Evolutionary conservation across 2,113 vertebrate species (phyloP).

Genomic region (Epinephelus lanceolatus): DNA sequence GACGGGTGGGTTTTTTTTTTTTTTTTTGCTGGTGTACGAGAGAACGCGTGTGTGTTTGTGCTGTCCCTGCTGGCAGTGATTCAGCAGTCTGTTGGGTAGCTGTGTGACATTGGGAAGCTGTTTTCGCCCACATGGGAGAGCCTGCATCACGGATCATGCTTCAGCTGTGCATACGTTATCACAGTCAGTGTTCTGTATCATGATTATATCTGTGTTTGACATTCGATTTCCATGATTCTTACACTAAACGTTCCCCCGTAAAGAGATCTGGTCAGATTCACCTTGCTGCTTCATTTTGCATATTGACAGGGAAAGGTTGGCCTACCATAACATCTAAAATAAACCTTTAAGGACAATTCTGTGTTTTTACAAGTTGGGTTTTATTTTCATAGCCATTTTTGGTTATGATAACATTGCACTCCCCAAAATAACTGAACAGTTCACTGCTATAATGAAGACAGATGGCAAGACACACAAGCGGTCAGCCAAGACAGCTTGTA

Average conservation of each 20-base stretch:
- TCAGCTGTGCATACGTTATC: conserved; percentile 25
- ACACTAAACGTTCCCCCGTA: neutral
- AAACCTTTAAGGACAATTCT: neutral
- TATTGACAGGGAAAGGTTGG: neutral
- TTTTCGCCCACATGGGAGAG: conserved; percentile 30
- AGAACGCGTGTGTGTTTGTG: conserved; percentile 18
- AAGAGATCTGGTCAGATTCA: neutral
- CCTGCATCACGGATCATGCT: conserved; percentile 30
- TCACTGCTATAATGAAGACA: neutral
- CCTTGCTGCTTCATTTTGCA: neutral
- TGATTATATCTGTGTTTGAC: neutral
- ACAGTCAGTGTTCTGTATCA: neutral
- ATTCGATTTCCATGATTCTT: neutral
- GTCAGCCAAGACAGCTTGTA: neutral
- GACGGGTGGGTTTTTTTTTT: neutral
- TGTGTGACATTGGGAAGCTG: conserved; percentile 59
- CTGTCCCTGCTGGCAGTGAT: conserved; percentile 63
- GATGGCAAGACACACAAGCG: neutral
- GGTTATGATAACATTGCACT: neutral
- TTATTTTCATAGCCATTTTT: conserved; percentile 1
- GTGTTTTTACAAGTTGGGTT: neutral
- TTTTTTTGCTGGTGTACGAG: conserved; percentile 38
- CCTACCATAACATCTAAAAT: neutral
- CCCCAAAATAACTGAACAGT: conserved; percentile 6
- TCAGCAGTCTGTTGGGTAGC: conserved; percentile 64